Conservation (phyloP, 30 jellyfish, hydroid and myxozoan genomes). For the Pelagia noctiluca region DNA sequence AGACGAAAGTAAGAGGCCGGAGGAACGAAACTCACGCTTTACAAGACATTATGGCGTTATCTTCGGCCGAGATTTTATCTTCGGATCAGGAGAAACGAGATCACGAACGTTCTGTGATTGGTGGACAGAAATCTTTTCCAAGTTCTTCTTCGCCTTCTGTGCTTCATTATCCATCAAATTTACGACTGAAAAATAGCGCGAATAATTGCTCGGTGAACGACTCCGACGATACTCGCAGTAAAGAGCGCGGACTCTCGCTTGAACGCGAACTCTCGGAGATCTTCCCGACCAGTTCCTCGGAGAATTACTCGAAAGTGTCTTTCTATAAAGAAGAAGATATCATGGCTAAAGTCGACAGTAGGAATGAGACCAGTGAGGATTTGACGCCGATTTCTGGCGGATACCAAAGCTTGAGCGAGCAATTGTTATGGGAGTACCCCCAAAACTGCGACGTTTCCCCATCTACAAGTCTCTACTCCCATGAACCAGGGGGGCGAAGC, state of each 20-base stretch:
- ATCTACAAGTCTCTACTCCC: slow-evolving; percentile 75
- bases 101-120: background rate
- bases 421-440: slow-evolving; percentile 78
- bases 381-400: slow-evolving; percentile 49
- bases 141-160: slow-evolving; percentile 44
- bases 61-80: slow-evolving; percentile 79
- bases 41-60: slow-evolving; percentile 63
- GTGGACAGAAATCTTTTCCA: slow-evolving; percentile 12
- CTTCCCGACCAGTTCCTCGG: slow-evolving; percentile 47
- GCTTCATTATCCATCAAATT: slow-evolving; percentile 56
- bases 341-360: slow-evolving; percentile 41
- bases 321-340: slow-evolving; percentile 41
- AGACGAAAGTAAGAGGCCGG: slow-evolving; percentile 65
- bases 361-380: slow-evolving; percentile 4
- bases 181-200: slow-evolving; percentile 41
- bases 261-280: slow-evolving; percentile 64
- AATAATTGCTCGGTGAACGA: background rate
- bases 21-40: slow-evolving; percentile 32
- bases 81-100: slow-evolving; percentile 53
- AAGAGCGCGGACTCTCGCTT: slow-evolving; percentile 47
- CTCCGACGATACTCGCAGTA: background rate
- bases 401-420: slow-evolving; percentile 65
- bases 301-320: slow-evolving; percentile 56
- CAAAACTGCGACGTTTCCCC: slow-evolving; percentile 80
- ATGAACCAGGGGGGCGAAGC: slow-evolving; percentile 47